These are phyloP conservation scores for Andrena camellia DNA, from an alignment of 2,888 invertebrate species.

Conservation along the genomic window DNA sequence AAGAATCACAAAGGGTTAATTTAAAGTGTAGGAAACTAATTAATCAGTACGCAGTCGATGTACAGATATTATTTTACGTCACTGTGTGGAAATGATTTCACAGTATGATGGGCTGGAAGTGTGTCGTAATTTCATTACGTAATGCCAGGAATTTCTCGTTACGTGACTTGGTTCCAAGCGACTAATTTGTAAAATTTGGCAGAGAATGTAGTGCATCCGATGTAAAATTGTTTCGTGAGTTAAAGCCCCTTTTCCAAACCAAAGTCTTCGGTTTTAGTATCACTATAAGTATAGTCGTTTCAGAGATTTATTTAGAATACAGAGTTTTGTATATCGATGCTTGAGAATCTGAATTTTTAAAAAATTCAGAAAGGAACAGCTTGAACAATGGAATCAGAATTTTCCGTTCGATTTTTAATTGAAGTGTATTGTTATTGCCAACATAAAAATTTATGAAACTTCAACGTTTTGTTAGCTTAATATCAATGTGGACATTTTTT, in stretches of 20 bases:
- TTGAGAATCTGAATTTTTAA: background rate
- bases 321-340: too few relatives aligned
- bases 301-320: too few relatives aligned
- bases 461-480: too few relatives aligned
- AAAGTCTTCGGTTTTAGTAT: background rate
- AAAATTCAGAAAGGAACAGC: too few relatives aligned
- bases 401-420: too few relatives aligned
- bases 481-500: background rate
- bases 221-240: background rate
- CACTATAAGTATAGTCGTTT: background rate
- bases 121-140: constrained; percentile 10
- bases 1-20: too few relatives aligned
- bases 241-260: background rate
- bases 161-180: background rate
- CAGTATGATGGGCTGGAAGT: background rate
- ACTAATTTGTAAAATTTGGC: background rate
- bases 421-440: too few relatives aligned
- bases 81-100: background rate
- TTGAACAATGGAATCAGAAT: too few relatives aligned
- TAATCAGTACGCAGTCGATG: background rate
- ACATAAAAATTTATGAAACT: too few relatives aligned
- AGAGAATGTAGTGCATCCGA: background rate
- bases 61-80: background rate
- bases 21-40: background rate
- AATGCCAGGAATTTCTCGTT: constrained; percentile 4